Base-by-base conservation (phyloP, 2,113 vertebrate genomes). In the Pseudonaja textilis region DNA sequence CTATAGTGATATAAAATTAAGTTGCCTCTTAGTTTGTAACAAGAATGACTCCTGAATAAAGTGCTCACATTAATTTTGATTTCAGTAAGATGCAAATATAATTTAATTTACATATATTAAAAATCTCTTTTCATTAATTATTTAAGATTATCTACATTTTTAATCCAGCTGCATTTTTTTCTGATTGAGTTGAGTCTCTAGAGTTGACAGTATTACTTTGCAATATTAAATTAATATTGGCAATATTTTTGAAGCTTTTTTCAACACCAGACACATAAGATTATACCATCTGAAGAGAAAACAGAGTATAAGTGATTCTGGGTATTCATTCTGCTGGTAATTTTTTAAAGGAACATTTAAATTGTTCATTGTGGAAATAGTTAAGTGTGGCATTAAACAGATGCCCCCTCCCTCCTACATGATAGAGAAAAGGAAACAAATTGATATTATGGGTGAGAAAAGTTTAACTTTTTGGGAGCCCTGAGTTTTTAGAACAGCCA, bases 51-150 rank as follows among this genome's bases (percentile, higher is more conserved):
- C 64, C 52, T 0, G 1, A 92, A 95, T 95, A 93, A 96, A 96
- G 96, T 94, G 93, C 93, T 93, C 95, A 94, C 94, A 94, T 94
- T 95, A 96, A 96, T 93, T 96, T 95, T 95, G 93, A 93, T 92
- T 93, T 59, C 52, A 61, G 95, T 95, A 97, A 96, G 93, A 96
- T 96, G 96, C 93, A 96, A 95, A 94, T 95, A 95, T 96, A 96
- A 97, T 96, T 97, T 96, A 96, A 97, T 97, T 97, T 97, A 95
- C 97, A 96, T 97, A 91, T 90, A 97, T 97, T 97, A 96, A 96
- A 95, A 91, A 94, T 94, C 95, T 95, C 91, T 92, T 92, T 96
- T 96, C 94, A 95, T 97, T 96, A 96, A 97, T 96, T 91, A 96
- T 97, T 97, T 96, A 96, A 93, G 93, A 81, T 95, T 96, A 90